Evolutionary conservation across 2,888 invertebrate genomes (phyloP), one percentile per base, ranked within the genome.

Genomic region (Drosophila buzzatii): DNA sequence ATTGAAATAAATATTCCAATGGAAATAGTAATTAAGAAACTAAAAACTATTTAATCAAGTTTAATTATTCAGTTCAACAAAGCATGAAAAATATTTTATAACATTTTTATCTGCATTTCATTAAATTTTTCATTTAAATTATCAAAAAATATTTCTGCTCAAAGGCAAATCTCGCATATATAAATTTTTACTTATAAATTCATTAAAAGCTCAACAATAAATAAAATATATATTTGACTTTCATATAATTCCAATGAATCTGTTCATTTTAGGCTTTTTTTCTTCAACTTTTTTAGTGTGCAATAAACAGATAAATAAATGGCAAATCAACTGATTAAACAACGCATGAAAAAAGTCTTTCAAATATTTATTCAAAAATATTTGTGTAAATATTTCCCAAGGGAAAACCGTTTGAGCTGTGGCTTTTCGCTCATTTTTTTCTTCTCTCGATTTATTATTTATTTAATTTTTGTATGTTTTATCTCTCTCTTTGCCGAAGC

Each of bases 301-400:
- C 37, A 52, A 10, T 5, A 12, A 37, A 23, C 0, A 64, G 35
- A 23, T 42, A 44, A 61, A 16, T 16, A 31, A 33, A 33, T 18
- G n/a, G 61, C 9, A 33, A 14, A n/a, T 27, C 2, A 35, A 27
- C 42, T 18, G 33, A 42, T 35, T 51, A 51, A 45, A 44, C 3
- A 52, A 27, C 8, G 18, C 55, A 10, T 53, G 16, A 14, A 20
- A 44, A 31, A 20, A 31, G 1, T 20, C 58, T 41, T 41, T 55
- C 33, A 42, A 55, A 41, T 35, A 23, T 27, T 23, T 35, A 9
- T 35, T 16, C 10, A 23, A 23, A 44, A 37, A 14, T 41, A 52
- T 44, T 69, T 49, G 6, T 6, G 39, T 37, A 45, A 49, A 59
- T 39, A 42, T 66, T 72, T 64, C 59, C 56, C 64, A 51, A 58